Evolutionary conservation across 2,888 invertebrate species (phyloP), one percentile per base, ranked within the genome.

Genomic region (Synergus gifuensis): DNA sequence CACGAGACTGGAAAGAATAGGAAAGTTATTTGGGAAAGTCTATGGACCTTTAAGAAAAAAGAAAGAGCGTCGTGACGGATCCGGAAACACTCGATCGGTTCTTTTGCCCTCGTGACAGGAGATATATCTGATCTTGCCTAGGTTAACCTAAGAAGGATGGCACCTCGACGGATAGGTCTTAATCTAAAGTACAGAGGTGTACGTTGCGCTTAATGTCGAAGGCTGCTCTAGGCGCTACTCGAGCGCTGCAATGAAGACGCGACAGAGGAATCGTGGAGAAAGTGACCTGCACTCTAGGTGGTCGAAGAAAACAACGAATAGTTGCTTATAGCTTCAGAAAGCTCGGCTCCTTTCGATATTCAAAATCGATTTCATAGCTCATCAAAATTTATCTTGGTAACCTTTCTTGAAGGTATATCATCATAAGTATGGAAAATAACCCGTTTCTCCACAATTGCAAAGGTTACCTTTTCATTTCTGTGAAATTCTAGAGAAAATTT

Each of bases 181-280:
- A 84, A 83, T 82, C 82, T 63, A 49, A 76, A 78, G 76, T 79
- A 86, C 86, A 85, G 85, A 80, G 76, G 79, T 73, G 54, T 83
- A 81, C 81, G 85, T 82, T 54, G 79, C 42, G 73, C 78, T 78
- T 81, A 83, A 83, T 80, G 81, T 81, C 82, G 82, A 80, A 79
- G 79, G 54, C 28, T 22, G 46, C 67, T 44, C 64, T 63, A 49
- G 73, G 49, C 36, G 36, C 36, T 36, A 4, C 40, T 78, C 67
- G 77, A 79, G 79, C 69, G 18, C 78, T 82, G 84, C 86, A 86
- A 86, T 83, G 84, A 86, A 87, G 85, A 85, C 83, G 85, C 84
- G 83, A 88, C 85, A 85, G 83, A 83, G 82, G 86, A 84, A 84
- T 86, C 87, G 73, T 79, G 87, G 87, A 87, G 88, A 88, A 88